phyloP scores from a whole-genome alignment of 2,888 invertebrate genomes.

The Macaria liturata region DNA sequence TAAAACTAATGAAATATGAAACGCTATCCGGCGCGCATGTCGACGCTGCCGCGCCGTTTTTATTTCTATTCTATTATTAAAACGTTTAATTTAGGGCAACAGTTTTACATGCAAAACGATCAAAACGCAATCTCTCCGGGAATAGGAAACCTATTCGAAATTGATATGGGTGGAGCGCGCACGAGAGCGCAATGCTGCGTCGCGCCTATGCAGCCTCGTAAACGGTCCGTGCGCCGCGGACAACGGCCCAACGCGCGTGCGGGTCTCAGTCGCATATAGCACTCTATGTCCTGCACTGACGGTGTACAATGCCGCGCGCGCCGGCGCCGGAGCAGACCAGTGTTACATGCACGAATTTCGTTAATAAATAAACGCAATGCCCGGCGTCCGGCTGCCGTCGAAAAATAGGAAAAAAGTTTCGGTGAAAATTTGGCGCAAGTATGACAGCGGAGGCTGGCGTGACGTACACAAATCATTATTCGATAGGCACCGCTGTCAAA shows the following conservation, averaged over 20 bases:
- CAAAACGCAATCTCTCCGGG: slow-evolving; percentile 77
- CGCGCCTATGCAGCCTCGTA: slow-evolving; percentile 78
- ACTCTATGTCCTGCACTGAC: slow-evolving; percentile 48
- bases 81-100: slow-evolving; percentile 81
- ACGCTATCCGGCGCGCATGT: slow-evolving; percentile 51
- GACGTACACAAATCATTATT: slow-evolving; percentile 77
- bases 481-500: slow-evolving; percentile 72
- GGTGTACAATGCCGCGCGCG: slow-evolving; percentile 41
- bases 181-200: slow-evolving; percentile 66
- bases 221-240: slow-evolving; percentile 57
- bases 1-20: slow-evolving; percentile 66
- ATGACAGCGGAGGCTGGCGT: slow-evolving; percentile 69
- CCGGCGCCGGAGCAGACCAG: slow-evolving; percentile 46
- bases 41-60: slow-evolving; percentile 63
- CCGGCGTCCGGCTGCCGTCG: slow-evolving; percentile 63
- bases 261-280: slow-evolving; percentile 36
- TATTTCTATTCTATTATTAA: slow-evolving; percentile 81
- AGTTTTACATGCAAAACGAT: slow-evolving; percentile 80
- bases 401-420: slow-evolving; percentile 69
- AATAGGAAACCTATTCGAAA: slow-evolving; percentile 81
- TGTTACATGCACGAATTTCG: slow-evolving; percentile 77
- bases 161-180: slow-evolving; percentile 81
- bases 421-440: slow-evolving; percentile 77
- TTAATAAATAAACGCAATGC: slow-evolving; percentile 82
- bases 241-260: slow-evolving; percentile 49